Base-by-base conservation (phyloP, 1,140 invertebrate species). In the Caerostris extrusa region DNA sequence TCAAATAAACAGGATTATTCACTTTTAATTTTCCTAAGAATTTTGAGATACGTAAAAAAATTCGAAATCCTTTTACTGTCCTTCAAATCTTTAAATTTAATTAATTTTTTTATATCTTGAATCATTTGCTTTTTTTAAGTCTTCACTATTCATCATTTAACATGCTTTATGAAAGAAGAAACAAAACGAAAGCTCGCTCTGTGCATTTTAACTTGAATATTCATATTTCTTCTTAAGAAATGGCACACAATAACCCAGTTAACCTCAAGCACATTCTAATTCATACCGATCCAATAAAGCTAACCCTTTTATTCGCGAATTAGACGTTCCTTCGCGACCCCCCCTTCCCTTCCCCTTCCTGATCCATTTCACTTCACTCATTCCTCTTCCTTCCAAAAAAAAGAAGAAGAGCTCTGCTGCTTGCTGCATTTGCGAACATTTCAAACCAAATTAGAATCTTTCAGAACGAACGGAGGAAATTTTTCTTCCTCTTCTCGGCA, bases 361-460 rank as follows among this genome's bases (percentile, higher is more conserved):
- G 34, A 34, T 34, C 71, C 71, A 34, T 58, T 14, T 34, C 82
- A 14, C 19, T 55, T 14, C 12, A 7, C 10, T 12, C 55, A 19
- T 19, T 5, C 82, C 55, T 14, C 57, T 85, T 85, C 82, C 7
- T 57, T n/a, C 55, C 14, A 34, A 56, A 34, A 56, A 85, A 85
- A 57, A 85, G 55, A 14, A 56, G 17, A n/a, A n/a, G 14, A 17
- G 57, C 19, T 57, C 57, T 56, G 50, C 82, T 34, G 14, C 55
- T 34, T 34, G 7, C 71, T 77, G 71, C 71, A 77, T 77, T 50
- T 87, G 17, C 10, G 19, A 55, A 87, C 60, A 53, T 64, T 87
- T 64, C 85, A 87, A 87, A 87, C 85, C 60, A 64, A 87, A 87
- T 87, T 87, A 87, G 14, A 58, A 57, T 83, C 82, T 83, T 57